Evolutionary conservation across 2,113 vertebrate genomes (phyloP), one percentile per base, ranked within the genome.

Genomic region (Camelus bactrianus): DNA sequence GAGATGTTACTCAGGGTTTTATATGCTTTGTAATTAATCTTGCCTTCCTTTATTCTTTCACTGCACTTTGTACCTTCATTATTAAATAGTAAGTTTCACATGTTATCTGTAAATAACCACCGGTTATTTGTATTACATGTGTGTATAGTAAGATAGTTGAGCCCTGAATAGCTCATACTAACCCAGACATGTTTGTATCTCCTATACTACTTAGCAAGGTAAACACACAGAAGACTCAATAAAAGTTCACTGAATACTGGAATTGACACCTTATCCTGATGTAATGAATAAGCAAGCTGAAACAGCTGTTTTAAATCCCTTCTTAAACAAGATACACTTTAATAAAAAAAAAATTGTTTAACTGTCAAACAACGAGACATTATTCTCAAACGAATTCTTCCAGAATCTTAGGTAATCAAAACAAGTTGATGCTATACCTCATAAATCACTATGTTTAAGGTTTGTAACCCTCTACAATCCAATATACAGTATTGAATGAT

Each of bases 301-400:
- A 82, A 95, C 6, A 70, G 46, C 26, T 95, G 4, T 93, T 93
- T 93, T 91, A 86, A 90, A 73, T 62, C 17, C 14, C 67, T 81
- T 75, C 50, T 90, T 80, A 81, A 86, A 70, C 58, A 95, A 73
- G 72, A 85, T 3, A 69, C 17, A 70, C 17, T 62, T 64, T 75
- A 76, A 86, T 42, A 22, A 69, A 35, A 56, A 87, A 62, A 82
- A 81, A 32, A 35, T 30, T 5, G 38, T 42, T 5, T 42, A 42
- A 42, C n/a, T 17, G 35, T 93, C 28, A 86, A 82, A 84, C 77
- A 96, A 79, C 94, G 13, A 73, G 3, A n/a, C 9, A 50, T 83
- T 79, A 80, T 64, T 84, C 56, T 85, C 35, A 93, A 92, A 62
- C 75, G 20, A 85, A 82, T 87, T 89, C 35, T 84, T 67, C 32